phyloP scores from a whole-genome alignment of 2,113 vertebrate species.

The Galbula dea region DNA sequence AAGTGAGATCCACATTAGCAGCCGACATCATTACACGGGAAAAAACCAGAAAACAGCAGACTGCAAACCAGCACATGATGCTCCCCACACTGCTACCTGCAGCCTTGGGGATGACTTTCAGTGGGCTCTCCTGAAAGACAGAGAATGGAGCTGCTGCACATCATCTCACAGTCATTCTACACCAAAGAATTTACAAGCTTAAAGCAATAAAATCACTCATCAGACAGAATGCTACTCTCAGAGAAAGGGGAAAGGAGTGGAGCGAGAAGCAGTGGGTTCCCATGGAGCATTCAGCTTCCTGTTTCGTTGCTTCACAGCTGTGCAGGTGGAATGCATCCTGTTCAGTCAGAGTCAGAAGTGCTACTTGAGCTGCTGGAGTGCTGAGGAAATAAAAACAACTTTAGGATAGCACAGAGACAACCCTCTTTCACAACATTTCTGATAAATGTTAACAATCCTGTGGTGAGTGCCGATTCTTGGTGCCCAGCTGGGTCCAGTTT shows the following conservation, averaged over 20 bases:
- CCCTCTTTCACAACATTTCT: background rate
- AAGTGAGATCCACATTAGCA: rapidly evolving
- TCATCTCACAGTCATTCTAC: background rate
- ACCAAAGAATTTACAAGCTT: background rate
- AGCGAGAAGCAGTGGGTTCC: background rate
- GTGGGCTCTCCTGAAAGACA: rapidly evolving
- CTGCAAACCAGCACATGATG: background rate
- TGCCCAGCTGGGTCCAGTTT: background rate
- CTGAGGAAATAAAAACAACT: background rate
- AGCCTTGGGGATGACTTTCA: background rate
- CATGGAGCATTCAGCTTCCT: rapidly evolving
- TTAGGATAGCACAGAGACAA: background rate
- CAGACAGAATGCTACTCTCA: background rate
- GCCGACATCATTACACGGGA: background rate
- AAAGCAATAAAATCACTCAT: background rate
- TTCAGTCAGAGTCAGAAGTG: slow-evolving; percentile 61
- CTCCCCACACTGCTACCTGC: background rate
- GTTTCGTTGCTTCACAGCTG: rapidly evolving
- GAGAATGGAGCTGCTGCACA: background rate
- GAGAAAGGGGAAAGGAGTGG: background rate
- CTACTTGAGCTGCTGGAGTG: slow-evolving; percentile 18
- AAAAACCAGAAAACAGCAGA: background rate
- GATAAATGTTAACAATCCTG: no score
- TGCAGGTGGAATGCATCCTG: background rate
- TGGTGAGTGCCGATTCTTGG: rapidly evolving